A percentile compares a stretch with the other conserved stretches of the same genome.
phyloP scores from a whole-genome alignment of 2,113 vertebrate species.

The Conger conger region DNA sequence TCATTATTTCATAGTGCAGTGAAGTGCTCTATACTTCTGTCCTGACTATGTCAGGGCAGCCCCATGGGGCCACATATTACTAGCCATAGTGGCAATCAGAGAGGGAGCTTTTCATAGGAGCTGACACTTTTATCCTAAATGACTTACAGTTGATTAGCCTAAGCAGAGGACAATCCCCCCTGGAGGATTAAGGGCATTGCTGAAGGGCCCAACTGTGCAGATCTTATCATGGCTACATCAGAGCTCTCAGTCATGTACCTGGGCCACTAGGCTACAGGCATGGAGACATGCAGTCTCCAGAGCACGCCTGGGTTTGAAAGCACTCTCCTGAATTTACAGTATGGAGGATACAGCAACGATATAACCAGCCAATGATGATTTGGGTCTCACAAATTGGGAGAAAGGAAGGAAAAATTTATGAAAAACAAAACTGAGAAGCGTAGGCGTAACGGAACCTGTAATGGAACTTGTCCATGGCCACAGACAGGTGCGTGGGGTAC shows the following conservation, averaged over 20 bases:
- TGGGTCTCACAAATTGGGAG: neutral
- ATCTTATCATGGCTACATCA: too few relatives aligned
- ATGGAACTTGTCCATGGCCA: constrained; percentile 96
- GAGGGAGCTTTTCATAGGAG: neutral
- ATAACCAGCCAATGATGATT: neutral
- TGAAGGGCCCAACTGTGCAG: too few relatives aligned
- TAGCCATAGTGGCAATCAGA: neutral
- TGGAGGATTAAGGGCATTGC: too few relatives aligned
- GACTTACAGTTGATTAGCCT: too few relatives aligned
- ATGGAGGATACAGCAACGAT: too few relatives aligned
- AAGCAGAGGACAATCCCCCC: too few relatives aligned
- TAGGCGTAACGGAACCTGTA: constrained; percentile 90
- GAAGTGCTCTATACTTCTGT: neutral
- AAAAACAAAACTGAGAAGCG: neutral
- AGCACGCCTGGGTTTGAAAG: too few relatives aligned
- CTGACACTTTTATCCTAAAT: too few relatives aligned
- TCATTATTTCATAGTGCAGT: neutral
- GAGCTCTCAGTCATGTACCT: too few relatives aligned
- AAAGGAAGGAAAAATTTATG: neutral
- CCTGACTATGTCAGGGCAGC: neutral
- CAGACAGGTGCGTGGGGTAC: constrained; percentile 85
- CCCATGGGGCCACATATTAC: neutral
- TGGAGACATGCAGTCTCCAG: too few relatives aligned
- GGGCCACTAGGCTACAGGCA: too few relatives aligned
- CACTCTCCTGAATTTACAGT: too few relatives aligned